Base-by-base conservation (phyloP, 2,888 invertebrate genomes). In the Drosophila setosimentum region DNA sequence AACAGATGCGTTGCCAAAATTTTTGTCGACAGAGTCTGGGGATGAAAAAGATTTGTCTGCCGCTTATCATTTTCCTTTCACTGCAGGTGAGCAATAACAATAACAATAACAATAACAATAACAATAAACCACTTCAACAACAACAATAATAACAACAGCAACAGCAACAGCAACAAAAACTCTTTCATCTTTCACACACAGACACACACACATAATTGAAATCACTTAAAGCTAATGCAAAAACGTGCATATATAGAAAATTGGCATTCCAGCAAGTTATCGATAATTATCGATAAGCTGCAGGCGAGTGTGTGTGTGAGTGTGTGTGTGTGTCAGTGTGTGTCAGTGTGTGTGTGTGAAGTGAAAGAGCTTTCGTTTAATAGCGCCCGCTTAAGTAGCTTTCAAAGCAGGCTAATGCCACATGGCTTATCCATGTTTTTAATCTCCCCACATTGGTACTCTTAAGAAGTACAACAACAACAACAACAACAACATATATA, bases 11-110 rank as follows among this genome's bases (percentile, higher is more conserved):
- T 66, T 69, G 73, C 60, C 79, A 70, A 60, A 72, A 68, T 59
- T 55, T 68, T 54, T 63, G 67, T 68, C 80, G 73, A 73, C 77
- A 73, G 75, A 91, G 70, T 76, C 87, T 91, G 91, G 90, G 87
- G 77, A 89, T 84, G 78, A 91, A 89, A 85, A 91, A 91, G 87
- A 89, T 92, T 84, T 91, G 90, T 90, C 79, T 92, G 86, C 90
- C 92, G 84, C 84, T 92, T 83, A 91, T 90, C 80, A 86, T 92
- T 70, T 66, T 90, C 87, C 90, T 92, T 89, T 90, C 92, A 90
- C 91, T 92, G 76, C 92, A 92, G 92, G 92, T 92, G 83, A 92
- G 89, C 76, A 58, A 62, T 40, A 60, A 66, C 64, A 58, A 35
- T 42, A 62, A 40, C 55, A 63, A 54, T 8, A 55, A 27, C 54